These are phyloP conservation scores for Vombatus ursinus DNA, from an alignment of 2,113 vertebrate species.

Conservation along the genomic window DNA sequence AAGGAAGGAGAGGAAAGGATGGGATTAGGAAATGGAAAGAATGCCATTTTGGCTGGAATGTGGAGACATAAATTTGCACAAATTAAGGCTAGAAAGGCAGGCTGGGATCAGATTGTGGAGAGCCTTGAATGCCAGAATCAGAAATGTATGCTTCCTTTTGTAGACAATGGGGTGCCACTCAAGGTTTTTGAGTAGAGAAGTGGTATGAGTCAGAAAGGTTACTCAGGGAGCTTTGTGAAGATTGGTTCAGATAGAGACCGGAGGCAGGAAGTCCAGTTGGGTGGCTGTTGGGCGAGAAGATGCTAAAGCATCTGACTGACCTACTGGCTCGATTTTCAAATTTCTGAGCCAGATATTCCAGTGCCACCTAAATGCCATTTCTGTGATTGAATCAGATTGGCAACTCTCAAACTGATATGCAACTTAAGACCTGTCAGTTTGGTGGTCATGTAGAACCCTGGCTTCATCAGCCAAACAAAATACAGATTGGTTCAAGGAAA, in stretches of 20 bases:
- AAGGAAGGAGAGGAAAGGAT: not conserved
- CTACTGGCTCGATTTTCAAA: not conserved
- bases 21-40: not conserved
- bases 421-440: not conserved
- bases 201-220: not conserved
- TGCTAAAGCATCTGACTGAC: not conserved
- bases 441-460: not conserved
- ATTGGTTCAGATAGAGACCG: not conserved
- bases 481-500: conserved; percentile 9
- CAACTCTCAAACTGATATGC: not conserved
- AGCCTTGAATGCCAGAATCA: too few species aligned
- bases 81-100: not conserved
- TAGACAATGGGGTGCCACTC: not conserved
- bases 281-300: not conserved
- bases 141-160: not conserved
- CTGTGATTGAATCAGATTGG: not conserved
- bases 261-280: not conserved
- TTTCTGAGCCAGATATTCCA: conserved; percentile 12
- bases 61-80: not conserved
- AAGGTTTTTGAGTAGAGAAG: not conserved
- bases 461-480: not conserved
- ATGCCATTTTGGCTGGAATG: not conserved
- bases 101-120: not conserved
- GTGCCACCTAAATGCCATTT: conserved; percentile 31
- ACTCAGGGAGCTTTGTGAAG: not conserved